phyloP scores from a whole-genome alignment of 2,113 vertebrate species.

The Dasyprocta punctata region DNA sequence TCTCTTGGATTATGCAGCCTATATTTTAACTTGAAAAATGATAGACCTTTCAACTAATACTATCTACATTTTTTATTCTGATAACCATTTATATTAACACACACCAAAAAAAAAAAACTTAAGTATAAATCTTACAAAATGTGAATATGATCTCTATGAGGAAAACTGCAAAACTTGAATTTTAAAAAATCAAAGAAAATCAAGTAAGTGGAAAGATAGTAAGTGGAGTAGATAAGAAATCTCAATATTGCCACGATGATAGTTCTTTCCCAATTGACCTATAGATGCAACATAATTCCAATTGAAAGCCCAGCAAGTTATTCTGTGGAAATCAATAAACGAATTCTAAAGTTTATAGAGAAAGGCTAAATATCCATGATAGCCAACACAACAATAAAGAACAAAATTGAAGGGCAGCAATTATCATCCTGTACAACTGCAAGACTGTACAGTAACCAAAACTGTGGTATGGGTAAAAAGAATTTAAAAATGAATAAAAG shows the following conservation, averaged over 20 bases:
- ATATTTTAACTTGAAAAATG: constrained; percentile 36
- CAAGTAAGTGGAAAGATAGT: neutral
- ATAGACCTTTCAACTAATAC: neutral
- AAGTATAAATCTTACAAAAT: neutral
- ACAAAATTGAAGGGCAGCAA: neutral
- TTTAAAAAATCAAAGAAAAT: neutral
- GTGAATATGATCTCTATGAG: neutral
- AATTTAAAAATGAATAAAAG: neutral
- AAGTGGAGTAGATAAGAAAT: neutral
- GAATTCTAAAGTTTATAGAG: neutral
- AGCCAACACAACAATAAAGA: neutral
- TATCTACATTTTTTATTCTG: neutral
- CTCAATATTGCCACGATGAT: neutral
- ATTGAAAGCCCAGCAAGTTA: neutral
- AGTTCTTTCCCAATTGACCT: neutral
- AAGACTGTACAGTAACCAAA: neutral
- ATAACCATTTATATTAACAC: neutral
- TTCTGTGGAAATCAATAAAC: neutral
- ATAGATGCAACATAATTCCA: neutral
- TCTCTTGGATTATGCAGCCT: neutral
- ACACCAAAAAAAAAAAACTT: neutral
- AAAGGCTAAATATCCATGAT: neutral
- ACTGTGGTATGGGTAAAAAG: neutral
- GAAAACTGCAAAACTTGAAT: neutral
- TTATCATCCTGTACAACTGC: neutral